Percentiles rank a stretch among this genome's conserved stretches.
Evolutionary conservation across 2,113 vertebrate species (phyloP).

Genomic region (Tor tambroides): DNA sequence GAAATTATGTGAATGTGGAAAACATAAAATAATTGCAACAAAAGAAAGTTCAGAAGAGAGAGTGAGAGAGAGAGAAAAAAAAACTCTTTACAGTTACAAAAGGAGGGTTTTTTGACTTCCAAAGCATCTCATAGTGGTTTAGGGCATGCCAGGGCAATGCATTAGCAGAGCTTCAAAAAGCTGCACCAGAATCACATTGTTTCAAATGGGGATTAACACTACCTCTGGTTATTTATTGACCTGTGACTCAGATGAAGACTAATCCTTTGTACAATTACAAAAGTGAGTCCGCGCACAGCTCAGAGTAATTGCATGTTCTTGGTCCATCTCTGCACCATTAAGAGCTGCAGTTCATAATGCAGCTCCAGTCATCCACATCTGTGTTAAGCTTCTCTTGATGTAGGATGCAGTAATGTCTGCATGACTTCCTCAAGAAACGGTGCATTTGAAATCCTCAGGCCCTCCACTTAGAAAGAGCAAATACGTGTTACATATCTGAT

Average conservation of each 20-base stretch:
- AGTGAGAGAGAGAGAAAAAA: not conserved
- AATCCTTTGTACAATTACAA: conserved; percentile 56
- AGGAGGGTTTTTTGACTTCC: conserved; percentile 12
- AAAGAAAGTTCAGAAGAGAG: no score
- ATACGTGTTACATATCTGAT: not conserved
- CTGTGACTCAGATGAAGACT: conserved; percentile 37
- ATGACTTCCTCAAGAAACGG: not conserved
- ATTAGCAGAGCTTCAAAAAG: conserved; percentile 22
- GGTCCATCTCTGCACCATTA: conserved; percentile 5
- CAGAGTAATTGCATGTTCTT: conserved; percentile 50
- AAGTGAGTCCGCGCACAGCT: conserved; percentile 41
- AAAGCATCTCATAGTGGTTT: conserved; percentile 11
- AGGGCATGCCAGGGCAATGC: not conserved
- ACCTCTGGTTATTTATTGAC: conserved; percentile 54
- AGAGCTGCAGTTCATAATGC: conserved; percentile 8
- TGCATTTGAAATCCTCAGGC: not conserved
- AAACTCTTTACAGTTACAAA: conserved; percentile 5
- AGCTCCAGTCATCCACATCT: not conserved
- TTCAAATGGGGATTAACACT: conserved; percentile 52
- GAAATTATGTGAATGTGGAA: no score
- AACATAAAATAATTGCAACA: no score
- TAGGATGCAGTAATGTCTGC: not conserved
- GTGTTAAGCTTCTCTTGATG: conserved; percentile 1
- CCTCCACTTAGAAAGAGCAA: not conserved
- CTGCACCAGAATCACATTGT: conserved; percentile 25